These are phyloP conservation scores for Heteromyza rotundicornis DNA, from an alignment of 2,888 invertebrate species.

Conservation along the genomic window DNA sequence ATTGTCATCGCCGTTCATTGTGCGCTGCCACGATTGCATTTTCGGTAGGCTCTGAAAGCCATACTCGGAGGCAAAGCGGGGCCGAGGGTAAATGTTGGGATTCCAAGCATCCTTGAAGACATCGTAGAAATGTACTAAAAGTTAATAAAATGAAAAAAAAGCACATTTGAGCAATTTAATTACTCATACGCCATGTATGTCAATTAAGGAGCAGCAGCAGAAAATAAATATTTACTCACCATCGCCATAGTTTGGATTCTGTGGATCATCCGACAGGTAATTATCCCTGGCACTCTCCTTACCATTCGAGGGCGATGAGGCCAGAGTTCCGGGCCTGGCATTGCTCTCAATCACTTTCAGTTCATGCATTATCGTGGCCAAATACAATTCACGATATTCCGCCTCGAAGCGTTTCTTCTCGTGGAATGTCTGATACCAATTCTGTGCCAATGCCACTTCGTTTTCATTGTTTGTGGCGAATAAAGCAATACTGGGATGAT, in stretches of 20 bases:
- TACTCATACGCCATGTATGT: too few relatives aligned
- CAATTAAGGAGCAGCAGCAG: not conserved
- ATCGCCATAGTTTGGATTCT: constrained; percentile 83
- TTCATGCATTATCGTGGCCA: constrained; percentile 73
- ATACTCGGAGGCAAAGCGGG: constrained; percentile 94
- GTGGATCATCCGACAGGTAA: constrained; percentile 80
- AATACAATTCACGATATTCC: constrained; percentile 86
- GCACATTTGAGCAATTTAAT: not conserved
- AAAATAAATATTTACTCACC: constrained; percentile 63
- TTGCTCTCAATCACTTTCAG: constrained; percentile 61
- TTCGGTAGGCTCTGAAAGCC: constrained; percentile 92
- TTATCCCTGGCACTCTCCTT: constrained; percentile 72
- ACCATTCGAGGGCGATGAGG: constrained; percentile 94
- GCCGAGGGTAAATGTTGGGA: constrained; percentile 74
- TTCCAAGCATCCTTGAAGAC: constrained; percentile 84
- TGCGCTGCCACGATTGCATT: constrained; percentile 70
- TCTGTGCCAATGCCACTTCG: constrained; percentile 82
- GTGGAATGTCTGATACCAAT: constrained; percentile 74
- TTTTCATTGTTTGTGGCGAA: constrained; percentile 99
- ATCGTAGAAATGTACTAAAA: constrained; percentile 86
- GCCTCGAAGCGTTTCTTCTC: constrained; percentile 68
- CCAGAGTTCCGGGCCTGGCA: constrained; percentile 64
- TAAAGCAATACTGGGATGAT: constrained; percentile 85
- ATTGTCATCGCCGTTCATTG: constrained; percentile 64
- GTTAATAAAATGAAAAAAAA: not conserved